phyloP scores from a whole-genome alignment of 2,888 invertebrate species.

The Loripinus fragilis region DNA sequence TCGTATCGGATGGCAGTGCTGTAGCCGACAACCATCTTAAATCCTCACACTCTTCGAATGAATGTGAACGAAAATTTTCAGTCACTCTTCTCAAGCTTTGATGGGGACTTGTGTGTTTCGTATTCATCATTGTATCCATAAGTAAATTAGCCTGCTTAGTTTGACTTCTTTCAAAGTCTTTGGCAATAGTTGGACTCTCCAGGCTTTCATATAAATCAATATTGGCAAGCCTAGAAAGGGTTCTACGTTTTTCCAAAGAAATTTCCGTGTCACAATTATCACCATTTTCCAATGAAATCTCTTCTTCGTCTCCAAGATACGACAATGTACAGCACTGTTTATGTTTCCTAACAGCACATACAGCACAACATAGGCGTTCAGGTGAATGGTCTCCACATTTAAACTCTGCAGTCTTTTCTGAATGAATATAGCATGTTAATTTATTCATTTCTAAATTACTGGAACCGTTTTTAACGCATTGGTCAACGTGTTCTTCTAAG shows the following conservation, averaged over 20 bases:
- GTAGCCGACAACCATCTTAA: not conserved
- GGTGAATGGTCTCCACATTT: constrained; percentile 30
- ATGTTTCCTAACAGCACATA: constrained; percentile 33
- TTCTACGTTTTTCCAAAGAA: not conserved
- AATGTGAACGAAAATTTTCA: not conserved
- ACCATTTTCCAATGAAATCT: not conserved
- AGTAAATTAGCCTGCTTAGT: not conserved
- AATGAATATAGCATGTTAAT: constrained; percentile 16
- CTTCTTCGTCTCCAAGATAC: constrained; percentile 1
- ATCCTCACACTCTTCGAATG: constrained; percentile 6
- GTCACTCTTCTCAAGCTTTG: not conserved
- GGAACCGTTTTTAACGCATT: not conserved
- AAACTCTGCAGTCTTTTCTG: constrained; percentile 28
- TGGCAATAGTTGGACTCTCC: not conserved
- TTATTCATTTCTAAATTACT: too few species aligned
- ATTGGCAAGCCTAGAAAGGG: not conserved
- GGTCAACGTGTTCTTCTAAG: constrained; percentile 17
- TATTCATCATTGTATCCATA: not conserved
- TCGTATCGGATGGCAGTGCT: not conserved
- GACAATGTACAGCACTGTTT: constrained; percentile 27
- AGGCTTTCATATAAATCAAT: not conserved
- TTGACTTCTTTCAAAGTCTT: not conserved
- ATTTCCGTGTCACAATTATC: not conserved
- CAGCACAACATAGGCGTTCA: constrained; percentile 18
- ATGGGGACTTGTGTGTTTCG: not conserved